Evolutionary conservation across 2,113 vertebrate species (phyloP).

Genomic region (Crotalus tigris): DNA sequence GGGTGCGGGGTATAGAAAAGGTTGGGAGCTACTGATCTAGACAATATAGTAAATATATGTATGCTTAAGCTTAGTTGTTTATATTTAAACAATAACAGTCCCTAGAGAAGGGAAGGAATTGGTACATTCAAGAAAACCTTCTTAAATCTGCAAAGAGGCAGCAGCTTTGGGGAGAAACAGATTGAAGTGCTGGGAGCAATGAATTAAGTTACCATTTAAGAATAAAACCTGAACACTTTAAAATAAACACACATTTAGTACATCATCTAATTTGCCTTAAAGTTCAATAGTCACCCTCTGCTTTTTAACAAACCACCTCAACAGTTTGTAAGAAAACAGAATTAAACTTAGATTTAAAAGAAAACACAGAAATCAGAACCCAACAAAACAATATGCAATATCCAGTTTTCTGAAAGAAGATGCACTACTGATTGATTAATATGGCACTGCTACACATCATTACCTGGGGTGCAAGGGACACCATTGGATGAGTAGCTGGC

Average conservation of each 20-base stretch:
- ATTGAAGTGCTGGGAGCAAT: neutral
- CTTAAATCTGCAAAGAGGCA: neutral
- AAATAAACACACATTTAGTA: neutral
- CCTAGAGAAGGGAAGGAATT: neutral
- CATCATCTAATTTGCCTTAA: neutral
- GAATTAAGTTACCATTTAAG: neutral
- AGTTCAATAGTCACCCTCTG: neutral
- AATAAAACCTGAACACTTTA: neutral
- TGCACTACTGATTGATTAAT: neutral
- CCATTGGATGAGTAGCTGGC: conserved; percentile 71
- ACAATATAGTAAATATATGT: neutral
- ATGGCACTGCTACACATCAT: conserved; percentile 42
- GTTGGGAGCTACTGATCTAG: neutral
- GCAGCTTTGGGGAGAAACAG: neutral
- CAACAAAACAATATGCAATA: neutral
- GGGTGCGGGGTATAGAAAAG: no score
- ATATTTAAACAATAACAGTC: neutral
- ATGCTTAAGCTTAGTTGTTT: neutral
- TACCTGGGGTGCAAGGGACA: conserved; percentile 82
- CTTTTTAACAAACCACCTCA: neutral
- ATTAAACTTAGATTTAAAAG: neutral
- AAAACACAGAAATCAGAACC: neutral
- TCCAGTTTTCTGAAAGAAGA: neutral
- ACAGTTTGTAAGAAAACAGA: neutral
- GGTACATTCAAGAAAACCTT: neutral